These are phyloP conservation scores for Varroa destructor DNA, from an alignment of 1,140 invertebrate genomes.

Conservation along the genomic window DNA sequence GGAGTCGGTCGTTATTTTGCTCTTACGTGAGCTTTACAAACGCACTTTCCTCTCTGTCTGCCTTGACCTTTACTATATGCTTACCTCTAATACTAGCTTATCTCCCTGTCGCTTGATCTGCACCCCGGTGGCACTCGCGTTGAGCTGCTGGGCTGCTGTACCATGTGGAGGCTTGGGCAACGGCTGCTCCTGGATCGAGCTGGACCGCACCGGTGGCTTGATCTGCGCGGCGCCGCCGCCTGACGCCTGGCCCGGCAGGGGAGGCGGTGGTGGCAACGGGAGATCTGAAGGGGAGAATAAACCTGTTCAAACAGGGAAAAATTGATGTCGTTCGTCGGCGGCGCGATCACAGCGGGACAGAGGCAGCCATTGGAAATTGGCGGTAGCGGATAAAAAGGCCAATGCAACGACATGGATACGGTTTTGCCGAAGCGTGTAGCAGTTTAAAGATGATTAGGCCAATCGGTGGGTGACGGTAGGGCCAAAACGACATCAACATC, in stretches of 20 bases:
- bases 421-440: too few species aligned
- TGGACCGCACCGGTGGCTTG: conserved; percentile 24
- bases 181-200: conserved; percentile 23
- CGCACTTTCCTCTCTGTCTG: too few species aligned
- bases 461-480: too few species aligned
- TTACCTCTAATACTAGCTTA: conserved; percentile 25
- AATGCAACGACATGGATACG: too few species aligned
- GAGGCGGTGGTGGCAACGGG: conserved; percentile 15
- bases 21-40: too few species aligned
- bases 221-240: conserved; percentile 4
- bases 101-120: conserved; percentile 22
- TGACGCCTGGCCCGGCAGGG: conserved; percentile 8
- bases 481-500: too few species aligned
- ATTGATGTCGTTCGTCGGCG: not conserved
- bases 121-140: conserved; percentile 23
- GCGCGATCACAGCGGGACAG: too few species aligned
- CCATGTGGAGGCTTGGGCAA: conserved; percentile 12
- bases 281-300: conserved; percentile 5
- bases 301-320: too few species aligned
- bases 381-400: too few species aligned
- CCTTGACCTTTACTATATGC: not conserved
- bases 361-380: too few species aligned
- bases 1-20: too few species aligned
- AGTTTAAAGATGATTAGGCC: too few species aligned
- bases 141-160: conserved; percentile 12